These are phyloP conservation scores for Glossosoma conforme DNA, from an alignment of 1,140 invertebrate species.

Conservation along the genomic window DNA sequence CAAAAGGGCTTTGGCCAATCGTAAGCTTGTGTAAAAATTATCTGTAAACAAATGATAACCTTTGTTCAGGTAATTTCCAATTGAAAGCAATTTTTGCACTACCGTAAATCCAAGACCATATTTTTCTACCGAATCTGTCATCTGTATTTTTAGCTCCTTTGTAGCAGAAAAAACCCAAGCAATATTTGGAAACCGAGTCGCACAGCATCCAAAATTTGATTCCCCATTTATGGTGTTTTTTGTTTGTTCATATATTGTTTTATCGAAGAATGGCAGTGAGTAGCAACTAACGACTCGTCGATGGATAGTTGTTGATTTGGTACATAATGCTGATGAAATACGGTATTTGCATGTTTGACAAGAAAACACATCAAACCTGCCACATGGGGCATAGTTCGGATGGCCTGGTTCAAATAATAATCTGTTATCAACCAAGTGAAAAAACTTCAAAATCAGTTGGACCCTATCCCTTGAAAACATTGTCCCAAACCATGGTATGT, in stretches of 20 bases:
- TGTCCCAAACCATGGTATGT: conserved; percentile 33
- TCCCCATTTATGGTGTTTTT: conserved; percentile 26
- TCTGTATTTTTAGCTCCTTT: conserved; percentile 28
- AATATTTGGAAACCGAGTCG: conserved; percentile 23
- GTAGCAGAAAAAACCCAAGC: conserved; percentile 26
- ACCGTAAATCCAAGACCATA: conserved; percentile 28
- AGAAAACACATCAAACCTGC: conserved; percentile 30
- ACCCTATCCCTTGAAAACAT: conserved; percentile 34
- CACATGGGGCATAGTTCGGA: conserved; percentile 32
- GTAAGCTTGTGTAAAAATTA: conserved; percentile 29
- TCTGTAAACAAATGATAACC: conserved; percentile 33
- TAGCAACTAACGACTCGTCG: conserved; percentile 10
- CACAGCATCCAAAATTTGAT: conserved; percentile 29
- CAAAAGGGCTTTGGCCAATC: conserved; percentile 24
- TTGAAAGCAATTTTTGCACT: conserved; percentile 31
- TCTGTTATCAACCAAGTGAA: conserved; percentile 22
- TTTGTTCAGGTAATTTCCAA: conserved; percentile 34
- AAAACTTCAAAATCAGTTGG: conserved; percentile 31
- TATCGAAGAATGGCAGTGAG: too few relatives aligned
- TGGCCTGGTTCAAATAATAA: conserved; percentile 20
- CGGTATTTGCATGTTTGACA: conserved; percentile 31
- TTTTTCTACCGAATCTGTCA: conserved; percentile 23
- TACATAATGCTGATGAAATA: conserved; percentile 29
- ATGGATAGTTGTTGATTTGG: conserved; percentile 8
- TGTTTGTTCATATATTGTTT: too few relatives aligned